phyloP scores from a whole-genome alignment of 2,888 invertebrate genomes.

The Drosophila mimica region DNA sequence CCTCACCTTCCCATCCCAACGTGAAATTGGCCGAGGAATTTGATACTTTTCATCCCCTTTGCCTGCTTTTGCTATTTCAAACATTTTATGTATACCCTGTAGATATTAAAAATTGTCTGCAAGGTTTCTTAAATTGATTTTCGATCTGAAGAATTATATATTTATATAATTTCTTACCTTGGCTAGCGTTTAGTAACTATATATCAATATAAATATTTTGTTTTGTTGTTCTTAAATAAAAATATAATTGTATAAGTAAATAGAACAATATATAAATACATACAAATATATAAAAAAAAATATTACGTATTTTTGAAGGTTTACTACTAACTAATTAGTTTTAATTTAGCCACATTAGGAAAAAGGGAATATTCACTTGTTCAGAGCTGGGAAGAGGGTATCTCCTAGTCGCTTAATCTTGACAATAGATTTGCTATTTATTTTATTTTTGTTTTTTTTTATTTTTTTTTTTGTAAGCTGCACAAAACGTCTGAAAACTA shows the following conservation, averaged over 20 bases:
- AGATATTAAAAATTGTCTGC: background rate
- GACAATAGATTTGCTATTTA: background rate
- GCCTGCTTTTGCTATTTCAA: slow-evolving; percentile 24
- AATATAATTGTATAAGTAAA: background rate
- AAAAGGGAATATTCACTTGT: too few species aligned
- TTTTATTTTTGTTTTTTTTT: background rate
- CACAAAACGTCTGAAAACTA: slow-evolving; percentile 55
- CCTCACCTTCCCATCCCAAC: slow-evolving; percentile 20
- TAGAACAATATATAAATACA: background rate
- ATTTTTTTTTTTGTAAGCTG: slow-evolving; percentile 36
- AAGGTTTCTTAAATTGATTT: background rate
- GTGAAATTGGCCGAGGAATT: slow-evolving; percentile 69
- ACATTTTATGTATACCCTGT: slow-evolving; percentile 15
- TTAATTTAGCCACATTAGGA: too few species aligned
- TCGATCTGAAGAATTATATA: background rate
- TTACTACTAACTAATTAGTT: too few species aligned
- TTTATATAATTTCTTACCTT: too few species aligned
- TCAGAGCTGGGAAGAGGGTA: background rate
- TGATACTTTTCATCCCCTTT: slow-evolving; percentile 26
- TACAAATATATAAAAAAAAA: background rate
- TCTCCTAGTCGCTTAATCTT: background rate
- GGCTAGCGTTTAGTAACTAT: too few species aligned
- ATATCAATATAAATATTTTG: too few species aligned
- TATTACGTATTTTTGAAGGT: too few species aligned
- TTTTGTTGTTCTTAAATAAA: too few species aligned